These are phyloP conservation scores for Rhea pennata DNA, from an alignment of 2,113 vertebrate genomes.

Conservation along the genomic window DNA sequence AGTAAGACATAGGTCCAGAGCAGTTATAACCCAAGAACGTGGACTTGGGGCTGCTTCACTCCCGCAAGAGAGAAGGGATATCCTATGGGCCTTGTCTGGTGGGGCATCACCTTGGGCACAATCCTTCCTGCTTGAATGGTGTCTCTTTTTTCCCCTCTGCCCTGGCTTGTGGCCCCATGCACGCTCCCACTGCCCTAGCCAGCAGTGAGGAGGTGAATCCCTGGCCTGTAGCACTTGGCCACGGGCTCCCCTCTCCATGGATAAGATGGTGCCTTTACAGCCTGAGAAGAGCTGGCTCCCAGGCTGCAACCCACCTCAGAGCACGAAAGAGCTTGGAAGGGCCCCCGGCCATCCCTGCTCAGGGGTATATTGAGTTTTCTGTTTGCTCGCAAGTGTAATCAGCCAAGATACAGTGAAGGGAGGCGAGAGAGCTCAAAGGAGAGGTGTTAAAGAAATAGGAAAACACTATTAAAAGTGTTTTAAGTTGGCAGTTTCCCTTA, in stretches of 20 bases:
- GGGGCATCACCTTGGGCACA: not conserved
- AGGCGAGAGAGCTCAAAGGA: conserved; percentile 18
- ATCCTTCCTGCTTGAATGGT: not conserved
- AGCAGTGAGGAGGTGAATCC: not conserved
- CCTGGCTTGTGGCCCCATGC: rapidly evolving
- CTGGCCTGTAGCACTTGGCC: not conserved
- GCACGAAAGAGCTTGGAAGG: rapidly evolving
- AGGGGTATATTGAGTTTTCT: conserved; percentile 3
- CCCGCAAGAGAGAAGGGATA: not conserved
- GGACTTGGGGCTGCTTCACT: not conserved
- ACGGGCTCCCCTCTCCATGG: not conserved
- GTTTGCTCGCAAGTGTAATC: conserved; percentile 60
- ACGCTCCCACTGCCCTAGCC: not conserved
- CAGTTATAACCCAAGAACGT: rapidly evolving
- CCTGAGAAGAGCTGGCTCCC: not conserved
- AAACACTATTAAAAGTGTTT: conserved; percentile 50
- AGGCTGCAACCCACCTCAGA: not conserved
- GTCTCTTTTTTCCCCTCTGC: not conserved
- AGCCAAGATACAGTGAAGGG: conserved; percentile 36
- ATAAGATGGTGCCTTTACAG: not conserved
- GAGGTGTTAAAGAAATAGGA: conserved; percentile 59
- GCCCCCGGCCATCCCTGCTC: not conserved
- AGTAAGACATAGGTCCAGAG: not conserved
- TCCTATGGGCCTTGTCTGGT: not conserved
- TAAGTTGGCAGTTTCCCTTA: not conserved